These are phyloP conservation scores for Octonoba sinensis DNA, from an alignment of 2,888 invertebrate species.

Conservation along the genomic window DNA sequence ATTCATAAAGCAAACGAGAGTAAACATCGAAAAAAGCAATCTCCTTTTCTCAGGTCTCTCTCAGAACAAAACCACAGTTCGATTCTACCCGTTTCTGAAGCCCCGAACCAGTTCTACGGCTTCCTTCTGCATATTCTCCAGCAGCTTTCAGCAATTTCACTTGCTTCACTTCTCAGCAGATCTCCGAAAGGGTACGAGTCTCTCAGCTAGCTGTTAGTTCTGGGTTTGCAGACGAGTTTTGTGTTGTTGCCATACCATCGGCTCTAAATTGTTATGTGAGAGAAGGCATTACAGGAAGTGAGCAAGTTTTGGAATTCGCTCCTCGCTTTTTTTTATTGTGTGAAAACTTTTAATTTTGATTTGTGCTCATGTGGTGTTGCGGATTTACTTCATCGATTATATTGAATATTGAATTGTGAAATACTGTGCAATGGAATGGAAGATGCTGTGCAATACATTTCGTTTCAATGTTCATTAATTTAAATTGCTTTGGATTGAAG, in stretches of 20 bases:
- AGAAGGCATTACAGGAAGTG: not conserved
- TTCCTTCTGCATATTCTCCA: conserved; percentile 13
- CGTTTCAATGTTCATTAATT: not conserved
- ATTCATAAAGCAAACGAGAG: too few relatives aligned
- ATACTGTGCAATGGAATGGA: too few relatives aligned
- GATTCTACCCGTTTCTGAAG: conserved; percentile 23
- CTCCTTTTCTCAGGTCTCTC: too few relatives aligned
- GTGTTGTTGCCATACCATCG: not conserved
- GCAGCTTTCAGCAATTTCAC: conserved; percentile 13
- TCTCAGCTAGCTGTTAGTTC: not conserved
- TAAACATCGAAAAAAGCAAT: too few relatives aligned
- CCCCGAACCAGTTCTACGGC: conserved; percentile 57
- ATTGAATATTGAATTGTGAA: too few relatives aligned
- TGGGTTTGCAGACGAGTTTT: not conserved
- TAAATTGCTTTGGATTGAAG: not conserved
- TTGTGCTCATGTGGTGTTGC: too few relatives aligned
- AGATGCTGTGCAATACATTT: too few relatives aligned
- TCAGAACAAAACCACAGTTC: too few relatives aligned
- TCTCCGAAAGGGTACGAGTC: not conserved
- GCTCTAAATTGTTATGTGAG: not conserved
- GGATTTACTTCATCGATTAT: too few relatives aligned
- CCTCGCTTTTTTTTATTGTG: too few relatives aligned
- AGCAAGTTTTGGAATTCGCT: not conserved
- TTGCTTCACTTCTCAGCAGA: not conserved
- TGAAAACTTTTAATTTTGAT: too few relatives aligned